Conservation (phyloP, 2,113 vertebrate genomes). For the Phoxinus phoxinus region DNA sequence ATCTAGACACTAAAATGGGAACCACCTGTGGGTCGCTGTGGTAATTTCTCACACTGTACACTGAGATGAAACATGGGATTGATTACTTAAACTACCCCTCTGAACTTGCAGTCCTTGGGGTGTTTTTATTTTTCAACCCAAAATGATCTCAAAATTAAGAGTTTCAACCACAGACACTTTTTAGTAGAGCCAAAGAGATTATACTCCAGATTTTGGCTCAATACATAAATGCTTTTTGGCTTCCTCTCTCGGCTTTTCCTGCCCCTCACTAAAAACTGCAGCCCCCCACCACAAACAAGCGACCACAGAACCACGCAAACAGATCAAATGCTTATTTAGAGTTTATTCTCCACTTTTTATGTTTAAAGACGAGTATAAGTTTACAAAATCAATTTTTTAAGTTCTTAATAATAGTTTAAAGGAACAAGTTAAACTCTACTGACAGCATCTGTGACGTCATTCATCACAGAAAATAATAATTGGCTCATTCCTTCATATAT, state of each 20-base stretch:
- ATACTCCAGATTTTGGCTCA: slow-evolving; percentile 48
- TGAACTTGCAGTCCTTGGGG: slow-evolving; percentile 47
- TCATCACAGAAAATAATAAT: not conserved
- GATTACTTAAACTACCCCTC: slow-evolving; percentile 52
- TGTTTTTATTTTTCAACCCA: slow-evolving; percentile 54
- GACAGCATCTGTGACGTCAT: not conserved
- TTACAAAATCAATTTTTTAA: not conserved
- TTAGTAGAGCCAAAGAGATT: slow-evolving; percentile 58
- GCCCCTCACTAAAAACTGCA: slow-evolving; percentile 20
- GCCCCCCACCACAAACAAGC: slow-evolving; percentile 21
- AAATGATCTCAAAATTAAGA: slow-evolving; percentile 58
- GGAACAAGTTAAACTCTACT: not conserved
- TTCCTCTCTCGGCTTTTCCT: slow-evolving; percentile 8
- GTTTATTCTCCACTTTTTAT: not conserved
- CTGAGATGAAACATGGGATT: slow-evolving; percentile 51
- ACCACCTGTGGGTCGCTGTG: slow-evolving; percentile 46
- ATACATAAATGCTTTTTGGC: slow-evolving; percentile 41
- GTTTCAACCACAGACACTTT: slow-evolving; percentile 56
- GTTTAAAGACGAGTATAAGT: not conserved
- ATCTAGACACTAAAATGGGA: slow-evolving; percentile 49
- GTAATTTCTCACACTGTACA: slow-evolving; percentile 28
- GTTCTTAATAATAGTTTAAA: not conserved
- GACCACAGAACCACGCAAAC: slow-evolving; percentile 35
- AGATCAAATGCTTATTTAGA: slow-evolving; percentile 17
- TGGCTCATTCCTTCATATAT: not conserved